These are phyloP conservation scores for Zonotrichia leucophrys DNA, from an alignment of 2,113 vertebrate genomes.

Conservation along the genomic window DNA sequence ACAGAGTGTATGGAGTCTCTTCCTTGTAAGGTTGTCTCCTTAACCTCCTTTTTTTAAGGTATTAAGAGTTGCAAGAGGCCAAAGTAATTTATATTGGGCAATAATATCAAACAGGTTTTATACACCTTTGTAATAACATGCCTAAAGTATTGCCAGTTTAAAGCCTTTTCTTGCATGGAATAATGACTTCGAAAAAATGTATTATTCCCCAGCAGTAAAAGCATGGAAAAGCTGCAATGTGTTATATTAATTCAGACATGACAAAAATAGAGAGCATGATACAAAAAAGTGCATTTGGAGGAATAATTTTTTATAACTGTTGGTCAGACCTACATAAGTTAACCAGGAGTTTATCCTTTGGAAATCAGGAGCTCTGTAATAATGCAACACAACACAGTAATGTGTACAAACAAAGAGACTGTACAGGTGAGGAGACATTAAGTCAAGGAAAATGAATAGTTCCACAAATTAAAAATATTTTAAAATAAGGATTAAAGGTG, in stretches of 20 bases:
- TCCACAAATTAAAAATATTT: neutral
- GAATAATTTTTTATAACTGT: neutral
- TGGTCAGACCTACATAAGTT: neutral
- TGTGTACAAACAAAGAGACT: neutral
- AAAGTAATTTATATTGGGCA: neutral
- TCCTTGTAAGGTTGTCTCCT: neutral
- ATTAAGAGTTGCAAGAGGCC: neutral
- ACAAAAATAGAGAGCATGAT: neutral
- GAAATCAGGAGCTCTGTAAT: neutral
- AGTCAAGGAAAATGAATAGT: neutral
- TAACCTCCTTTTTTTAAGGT: neutral
- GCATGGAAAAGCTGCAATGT: neutral
- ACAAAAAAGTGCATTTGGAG: neutral
- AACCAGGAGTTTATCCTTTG: neutral
- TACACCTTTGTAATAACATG: neutral
- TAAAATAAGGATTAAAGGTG: neutral
- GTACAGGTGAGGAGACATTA: too few relatives aligned
- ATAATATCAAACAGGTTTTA: neutral
- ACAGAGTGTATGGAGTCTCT: fast-evolving
- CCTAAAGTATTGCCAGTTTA: neutral
- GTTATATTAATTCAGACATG: neutral
- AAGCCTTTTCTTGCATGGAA: neutral
- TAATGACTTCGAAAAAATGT: neutral
- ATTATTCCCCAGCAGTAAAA: neutral
- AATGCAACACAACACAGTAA: neutral